phyloP scores from a whole-genome alignment of 2,113 vertebrate genomes.

The Rhinolophus sinicus region DNA sequence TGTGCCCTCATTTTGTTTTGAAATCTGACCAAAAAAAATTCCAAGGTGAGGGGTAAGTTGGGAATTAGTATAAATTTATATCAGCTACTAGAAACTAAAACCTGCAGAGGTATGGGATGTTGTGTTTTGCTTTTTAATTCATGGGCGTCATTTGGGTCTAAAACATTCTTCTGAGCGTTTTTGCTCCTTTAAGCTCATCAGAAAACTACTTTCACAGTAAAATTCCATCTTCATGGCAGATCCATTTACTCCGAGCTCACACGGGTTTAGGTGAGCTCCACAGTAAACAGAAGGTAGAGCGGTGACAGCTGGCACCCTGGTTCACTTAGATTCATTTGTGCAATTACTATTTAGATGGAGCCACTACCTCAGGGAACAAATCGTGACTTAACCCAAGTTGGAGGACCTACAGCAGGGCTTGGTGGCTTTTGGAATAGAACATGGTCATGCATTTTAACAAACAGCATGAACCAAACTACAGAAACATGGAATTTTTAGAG shows the following conservation, averaged over 20 bases:
- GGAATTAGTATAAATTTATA: background rate
- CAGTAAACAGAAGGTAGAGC: background rate
- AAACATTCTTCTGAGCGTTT: slow-evolving; percentile 40
- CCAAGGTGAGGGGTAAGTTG: background rate
- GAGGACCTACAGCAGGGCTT: background rate
- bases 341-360: background rate
- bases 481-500: background rate
- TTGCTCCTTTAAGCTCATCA: slow-evolving; percentile 2
- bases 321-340: background rate
- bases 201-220: slow-evolving; percentile 44
- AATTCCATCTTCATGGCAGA: slow-evolving; percentile 20
- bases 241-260: background rate
- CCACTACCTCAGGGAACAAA: background rate
- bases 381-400: background rate
- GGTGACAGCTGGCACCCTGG: slow-evolving; percentile 3
- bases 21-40: background rate
- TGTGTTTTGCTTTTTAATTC: slow-evolving; percentile 4
- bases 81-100: background rate
- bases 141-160: background rate
- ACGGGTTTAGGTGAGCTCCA: background rate
- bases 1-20: slow-evolving; percentile 5
- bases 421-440: background rate
- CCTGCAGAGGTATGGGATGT: background rate
- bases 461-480: background rate
- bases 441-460: background rate